Percentiles rank a stretch among this genome's conserved stretches.
These are phyloP conservation scores for Verasper variegatus DNA, from an alignment of 2,113 vertebrate species.

Conservation along the genomic window DNA sequence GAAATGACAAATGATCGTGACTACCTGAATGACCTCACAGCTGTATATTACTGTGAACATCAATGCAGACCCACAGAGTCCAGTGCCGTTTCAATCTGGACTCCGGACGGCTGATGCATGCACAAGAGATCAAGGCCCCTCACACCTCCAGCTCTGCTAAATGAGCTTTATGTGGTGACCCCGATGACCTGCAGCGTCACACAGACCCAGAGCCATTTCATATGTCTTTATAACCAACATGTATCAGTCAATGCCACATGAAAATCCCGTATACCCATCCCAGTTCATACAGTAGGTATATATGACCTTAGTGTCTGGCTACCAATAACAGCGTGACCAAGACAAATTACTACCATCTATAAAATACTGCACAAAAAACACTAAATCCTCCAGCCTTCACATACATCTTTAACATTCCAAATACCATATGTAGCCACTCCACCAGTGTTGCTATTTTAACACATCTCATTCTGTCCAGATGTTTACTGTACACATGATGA, in stretches of 20 bases:
- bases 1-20: slow-evolving; percentile 29
- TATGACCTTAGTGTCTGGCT: background rate
- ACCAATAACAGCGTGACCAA: slow-evolving; percentile 2
- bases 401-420: background rate
- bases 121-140: slow-evolving; percentile 40
- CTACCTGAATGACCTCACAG: background rate
- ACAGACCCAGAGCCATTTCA: slow-evolving; percentile 14
- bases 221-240: slow-evolving; percentile 13
- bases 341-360: background rate
- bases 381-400: slow-evolving; percentile 25
- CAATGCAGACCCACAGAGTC: background rate
- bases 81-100: slow-evolving; percentile 13
- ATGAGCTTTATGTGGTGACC: slow-evolving; percentile 32
- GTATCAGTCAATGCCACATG: slow-evolving; percentile 11
- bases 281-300: background rate
- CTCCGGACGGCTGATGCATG: background rate
- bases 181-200: slow-evolving; percentile 22
- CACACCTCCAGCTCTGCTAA: background rate
- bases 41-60: slow-evolving; percentile 18
- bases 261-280: background rate
- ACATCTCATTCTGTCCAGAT: background rate
- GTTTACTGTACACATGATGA: too few relatives aligned
- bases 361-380: background rate
- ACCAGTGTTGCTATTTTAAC: background rate
- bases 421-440: background rate